These are phyloP conservation scores for Hyposoter dolosus DNA, from an alignment of 2,888 invertebrate species.

Conservation along the genomic window DNA sequence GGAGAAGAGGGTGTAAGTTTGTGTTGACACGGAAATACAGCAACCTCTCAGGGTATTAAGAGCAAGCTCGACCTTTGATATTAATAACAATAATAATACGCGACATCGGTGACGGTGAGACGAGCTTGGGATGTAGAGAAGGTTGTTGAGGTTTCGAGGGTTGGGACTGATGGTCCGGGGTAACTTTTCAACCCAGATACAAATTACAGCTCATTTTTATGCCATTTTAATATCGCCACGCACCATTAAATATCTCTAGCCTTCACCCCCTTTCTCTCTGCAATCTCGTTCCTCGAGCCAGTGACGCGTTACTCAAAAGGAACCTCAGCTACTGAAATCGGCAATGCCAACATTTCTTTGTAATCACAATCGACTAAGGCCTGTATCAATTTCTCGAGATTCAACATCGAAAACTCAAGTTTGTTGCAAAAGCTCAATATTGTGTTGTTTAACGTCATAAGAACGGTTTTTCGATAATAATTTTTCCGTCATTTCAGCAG, in stretches of 20 bases:
- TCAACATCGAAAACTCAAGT: neutral
- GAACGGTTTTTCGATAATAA: too few relatives aligned
- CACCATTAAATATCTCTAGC: constrained; percentile 84
- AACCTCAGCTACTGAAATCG: constrained; percentile 54
- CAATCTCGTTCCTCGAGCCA: constrained; percentile 34
- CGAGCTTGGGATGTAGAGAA: constrained; percentile 43
- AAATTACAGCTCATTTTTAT: constrained; percentile 85
- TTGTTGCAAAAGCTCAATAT: neutral
- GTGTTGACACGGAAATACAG: constrained; percentile 79
- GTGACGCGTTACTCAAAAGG: constrained; percentile 40
- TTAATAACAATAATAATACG: constrained; percentile 82
- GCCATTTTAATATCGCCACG: constrained; percentile 85
- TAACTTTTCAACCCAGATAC: constrained; percentile 83
- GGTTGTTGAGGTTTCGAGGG: constrained; percentile 64
- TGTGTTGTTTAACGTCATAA: neutral
- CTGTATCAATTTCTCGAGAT: constrained; percentile 2
- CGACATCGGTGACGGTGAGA: constrained; percentile 71
- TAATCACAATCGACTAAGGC: constrained; percentile 38
- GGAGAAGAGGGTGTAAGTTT: constrained; percentile 57
- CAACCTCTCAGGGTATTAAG: constrained; percentile 82
- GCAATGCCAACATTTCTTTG: constrained; percentile 37
- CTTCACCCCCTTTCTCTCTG: constrained; percentile 44
- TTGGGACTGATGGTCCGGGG: constrained; percentile 74
- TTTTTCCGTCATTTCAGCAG: too few relatives aligned
- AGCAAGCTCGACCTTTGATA: constrained; percentile 80